Base-by-base conservation (phyloP, 2,888 invertebrate genomes). In the Bellardia pandia region DNA sequence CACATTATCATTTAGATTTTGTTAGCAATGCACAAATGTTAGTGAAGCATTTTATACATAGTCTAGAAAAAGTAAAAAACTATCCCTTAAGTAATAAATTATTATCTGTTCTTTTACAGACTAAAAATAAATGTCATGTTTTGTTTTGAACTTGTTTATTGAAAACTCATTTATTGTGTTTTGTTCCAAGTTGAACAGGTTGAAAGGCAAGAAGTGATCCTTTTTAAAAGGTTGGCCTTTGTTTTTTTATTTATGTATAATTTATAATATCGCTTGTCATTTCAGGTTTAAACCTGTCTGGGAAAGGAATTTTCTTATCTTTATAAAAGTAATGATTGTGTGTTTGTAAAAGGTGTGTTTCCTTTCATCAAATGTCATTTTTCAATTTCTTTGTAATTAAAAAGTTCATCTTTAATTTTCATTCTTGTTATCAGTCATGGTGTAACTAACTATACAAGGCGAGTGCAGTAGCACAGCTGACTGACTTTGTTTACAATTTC, bases 41-140 rank as follows among this genome's bases (percentile, higher is more conserved):
- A 37, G 40, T 71, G 16, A 48, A 16, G 30, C 11, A 51, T 51
- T 64, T 40, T 16, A 14, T n/a, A n/a, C n/a, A n/a, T 74, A 45
- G 30, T 33, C 23, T 11, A 23, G 8, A 53, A n/a, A 16, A 16
- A 16, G 6, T 16, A 9, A 64, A 76, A 76, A 76, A 58, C 33
- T 56, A 83, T 56, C 76, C 83, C 83, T 71, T 64, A 64, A 62
- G 45, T 64, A 72, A 77, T 77, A 83, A 77, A 83, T 40, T 64
- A 56, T 56, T 71, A 75, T 72, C 71, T 69, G n/a, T 13, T 83
- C 30, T 72, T 23, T 77, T 71, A 64, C 77, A 48, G 40, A 45
- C 66, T 58, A 45, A 16, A 58, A 56, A 2, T 42, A 56, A 82
- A 48, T 60, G 68, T 68, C 76, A 76, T 71, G 53, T 13, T 75